Evolutionary conservation across 2,113 vertebrate genomes (phyloP).

Genomic region (Diglossa brunneiventris): DNA sequence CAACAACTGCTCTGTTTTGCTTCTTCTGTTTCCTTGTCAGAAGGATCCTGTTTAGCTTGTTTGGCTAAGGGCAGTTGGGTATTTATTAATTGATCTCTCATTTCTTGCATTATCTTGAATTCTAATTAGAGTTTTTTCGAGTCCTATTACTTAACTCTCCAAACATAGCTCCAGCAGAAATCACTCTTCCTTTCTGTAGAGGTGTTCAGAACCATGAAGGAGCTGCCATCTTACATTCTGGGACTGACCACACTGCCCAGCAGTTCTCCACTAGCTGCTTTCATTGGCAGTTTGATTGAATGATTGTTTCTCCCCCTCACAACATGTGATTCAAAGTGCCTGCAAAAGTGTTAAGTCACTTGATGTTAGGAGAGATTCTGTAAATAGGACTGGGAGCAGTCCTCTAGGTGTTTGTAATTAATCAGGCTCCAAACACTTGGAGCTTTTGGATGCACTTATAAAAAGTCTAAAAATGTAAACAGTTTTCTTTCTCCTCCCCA

Average conservation of each 20-base stretch:
- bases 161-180: slow-evolving; percentile 32
- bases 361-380: slow-evolving; percentile 12
- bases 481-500: neutral
- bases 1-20: slow-evolving; percentile 76
- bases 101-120: slow-evolving; percentile 61
- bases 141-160: slow-evolving; percentile 13
- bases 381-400: slow-evolving; percentile 23
- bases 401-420: slow-evolving; percentile 34
- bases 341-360: slow-evolving; percentile 36
- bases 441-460: slow-evolving; percentile 46
- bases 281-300: slow-evolving; percentile 26
- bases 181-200: slow-evolving; percentile 17
- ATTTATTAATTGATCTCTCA: slow-evolving; percentile 69
- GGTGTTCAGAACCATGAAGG: slow-evolving; percentile 22
- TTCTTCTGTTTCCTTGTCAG: slow-evolving; percentile 72
- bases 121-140: slow-evolving; percentile 50
- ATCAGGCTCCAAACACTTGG: slow-evolving; percentile 52
- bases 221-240: slow-evolving; percentile 25
- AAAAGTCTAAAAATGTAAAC: slow-evolving; percentile 51
- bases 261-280: slow-evolving; percentile 27
- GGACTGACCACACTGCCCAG: slow-evolving; percentile 23
- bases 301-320: neutral
- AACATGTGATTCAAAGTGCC: slow-evolving; percentile 23
- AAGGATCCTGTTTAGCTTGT: slow-evolving; percentile 67
- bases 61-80: slow-evolving; percentile 38